Evolutionary conservation across 2,797 vertebrate genomes (phyloP).

Genomic region (Alosa sapidissima): DNA sequence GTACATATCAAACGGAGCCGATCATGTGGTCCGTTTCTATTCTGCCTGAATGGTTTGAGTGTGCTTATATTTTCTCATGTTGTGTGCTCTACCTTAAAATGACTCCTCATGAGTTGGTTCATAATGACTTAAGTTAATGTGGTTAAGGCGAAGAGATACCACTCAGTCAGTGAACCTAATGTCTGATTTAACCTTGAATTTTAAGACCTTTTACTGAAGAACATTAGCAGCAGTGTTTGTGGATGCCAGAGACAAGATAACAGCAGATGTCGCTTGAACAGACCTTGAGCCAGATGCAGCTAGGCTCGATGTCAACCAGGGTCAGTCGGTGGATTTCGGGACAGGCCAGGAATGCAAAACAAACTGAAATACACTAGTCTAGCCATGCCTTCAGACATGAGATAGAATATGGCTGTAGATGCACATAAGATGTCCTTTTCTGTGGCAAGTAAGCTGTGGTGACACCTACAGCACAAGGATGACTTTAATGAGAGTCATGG

Average conservation of each 20-base stretch:
- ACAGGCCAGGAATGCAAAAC: neutral
- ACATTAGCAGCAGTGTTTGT: neutral
- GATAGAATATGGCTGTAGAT: neutral
- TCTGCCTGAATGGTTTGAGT: neutral
- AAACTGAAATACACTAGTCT: neutral
- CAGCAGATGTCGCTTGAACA: neutral
- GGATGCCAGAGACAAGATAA: neutral
- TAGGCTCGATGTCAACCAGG: neutral
- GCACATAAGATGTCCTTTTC: neutral
- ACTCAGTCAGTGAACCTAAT: neutral
- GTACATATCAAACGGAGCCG: neutral
- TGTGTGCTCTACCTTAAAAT: neutral
- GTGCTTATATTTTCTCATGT: neutral
- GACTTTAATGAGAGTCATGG: constrained; percentile 8
- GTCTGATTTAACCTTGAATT: neutral
- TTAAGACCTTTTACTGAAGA: neutral
- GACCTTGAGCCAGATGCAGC: neutral
- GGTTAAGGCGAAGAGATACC: neutral
- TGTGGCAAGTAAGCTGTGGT: neutral
- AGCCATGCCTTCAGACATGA: neutral
- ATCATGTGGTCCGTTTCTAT: neutral
- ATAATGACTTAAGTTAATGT: constrained; percentile 6
- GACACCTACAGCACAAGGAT: neutral
- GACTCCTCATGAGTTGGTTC: neutral
- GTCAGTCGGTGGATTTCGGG: neutral